Conservation (phyloP, 2,888 invertebrate genomes). For the Camptogramma bilineatum region DNA sequence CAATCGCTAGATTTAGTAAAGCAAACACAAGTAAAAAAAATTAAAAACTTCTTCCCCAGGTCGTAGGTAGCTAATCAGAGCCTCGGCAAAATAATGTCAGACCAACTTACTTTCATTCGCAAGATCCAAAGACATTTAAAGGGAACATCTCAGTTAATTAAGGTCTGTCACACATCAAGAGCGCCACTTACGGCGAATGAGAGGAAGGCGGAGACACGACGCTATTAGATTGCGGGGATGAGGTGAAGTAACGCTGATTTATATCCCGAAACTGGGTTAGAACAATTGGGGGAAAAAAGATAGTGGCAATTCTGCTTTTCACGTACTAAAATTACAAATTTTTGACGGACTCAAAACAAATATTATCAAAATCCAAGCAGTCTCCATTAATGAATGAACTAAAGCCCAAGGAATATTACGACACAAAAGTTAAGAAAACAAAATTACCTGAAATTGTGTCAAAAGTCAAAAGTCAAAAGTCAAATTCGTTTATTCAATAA, state of each 20-base stretch:
- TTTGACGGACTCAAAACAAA: too few species aligned
- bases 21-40: too few species aligned
- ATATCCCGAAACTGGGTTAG: constrained; percentile 2
- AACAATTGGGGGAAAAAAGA: constrained; percentile 3
- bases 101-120: not conserved
- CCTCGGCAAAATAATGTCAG: not conserved
- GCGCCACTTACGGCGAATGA: constrained; percentile 66
- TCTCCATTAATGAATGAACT: too few species aligned
- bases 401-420: too few species aligned
- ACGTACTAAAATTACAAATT: not conserved
- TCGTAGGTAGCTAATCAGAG: not conserved
- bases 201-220: constrained; percentile 66
- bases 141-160: constrained; percentile 64
- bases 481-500: too few species aligned
- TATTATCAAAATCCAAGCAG: too few species aligned
- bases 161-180: constrained; percentile 63
- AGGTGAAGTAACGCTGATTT: constrained; percentile 19
- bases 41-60: too few species aligned
- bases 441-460: too few species aligned
- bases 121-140: not conserved
- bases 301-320: not conserved
- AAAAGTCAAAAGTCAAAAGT: too few species aligned
- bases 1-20: too few species aligned
- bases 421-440: too few species aligned
- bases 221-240: constrained; percentile 61